Conservation (phyloP, 2,888 invertebrate species). For the Hirudinaria manillensis region DNA sequence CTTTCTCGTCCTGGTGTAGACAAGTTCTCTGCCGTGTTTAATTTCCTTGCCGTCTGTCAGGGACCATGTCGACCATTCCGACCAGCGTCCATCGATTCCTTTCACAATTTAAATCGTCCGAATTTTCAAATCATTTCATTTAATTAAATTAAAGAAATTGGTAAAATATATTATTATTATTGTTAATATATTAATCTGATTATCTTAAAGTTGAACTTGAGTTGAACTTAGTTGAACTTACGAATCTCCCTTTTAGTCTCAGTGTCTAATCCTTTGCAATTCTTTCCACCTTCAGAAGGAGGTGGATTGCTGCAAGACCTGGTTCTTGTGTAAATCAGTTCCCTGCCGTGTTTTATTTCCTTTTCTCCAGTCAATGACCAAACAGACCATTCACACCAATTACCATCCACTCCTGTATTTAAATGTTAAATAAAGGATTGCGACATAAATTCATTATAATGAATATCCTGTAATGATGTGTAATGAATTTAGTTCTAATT, state of each 20-base stretch:
- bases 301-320: conserved; percentile 5
- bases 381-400: not conserved
- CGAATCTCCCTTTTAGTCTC: conserved; percentile 14
- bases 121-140: not conserved
- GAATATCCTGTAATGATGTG: too few species aligned
- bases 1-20: not conserved
- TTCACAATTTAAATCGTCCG: too few species aligned
- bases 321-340: not conserved
- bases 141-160: not conserved
- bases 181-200: not conserved
- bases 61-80: not conserved
- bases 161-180: not conserved
- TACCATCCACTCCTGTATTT: not conserved
- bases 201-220: not conserved
- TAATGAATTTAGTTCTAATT: too few species aligned
- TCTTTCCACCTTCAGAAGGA: conserved; percentile 3
- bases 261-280: not conserved
- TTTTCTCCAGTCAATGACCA: not conserved
- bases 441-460: too few species aligned
- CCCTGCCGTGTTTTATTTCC: not conserved
- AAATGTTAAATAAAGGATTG: not conserved
- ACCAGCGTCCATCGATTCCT: not conserved
- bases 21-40: not conserved
- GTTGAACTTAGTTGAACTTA: not conserved
- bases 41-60: not conserved